Evolutionary conservation across 2,888 invertebrate species (phyloP), one percentile per base, ranked within the genome.

Genomic region (Taenaris catops): DNA sequence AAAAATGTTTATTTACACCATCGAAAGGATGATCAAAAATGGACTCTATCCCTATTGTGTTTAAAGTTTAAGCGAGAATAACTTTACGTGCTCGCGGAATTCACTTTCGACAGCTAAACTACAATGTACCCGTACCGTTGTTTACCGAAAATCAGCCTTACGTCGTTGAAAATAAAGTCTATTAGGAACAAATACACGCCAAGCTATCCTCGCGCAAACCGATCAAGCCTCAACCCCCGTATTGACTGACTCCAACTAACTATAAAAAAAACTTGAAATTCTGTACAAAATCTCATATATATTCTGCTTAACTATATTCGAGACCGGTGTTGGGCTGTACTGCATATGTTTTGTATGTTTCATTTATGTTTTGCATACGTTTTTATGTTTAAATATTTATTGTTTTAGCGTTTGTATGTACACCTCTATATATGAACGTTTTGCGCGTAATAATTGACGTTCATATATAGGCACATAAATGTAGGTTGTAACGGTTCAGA

Each of bases 91-190:
- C 21, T n/a, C n/a, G 44, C 43, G 40, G 38, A 31, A 44, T 47
- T 48, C 45, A n/a, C 50, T 55, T 51, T 42, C 58, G 53, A 59
- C 27, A 45, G 48, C 58, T 63, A 62, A 53, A 60, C 55, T 55
- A 53, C 53, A 53, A 34, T 24, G 35, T 78, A 80, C 80, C 80
- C 81, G 79, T 80, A 79, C 60, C 69, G 63, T 72, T 63, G 62
- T 71, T 70, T 64, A 58, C 56, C 60, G 67, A 71, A 70, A 71
- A 73, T 80, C 81, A 79, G 80, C 81, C 81, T 79, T 78, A 63
- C 56, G 45, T 58, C 56, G 53, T 72, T 66, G 60, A 69, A 73
- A 78, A 73, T 75, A 80, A 75, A 75, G 78, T 80, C 76, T 79
- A 75, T 67, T 78, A 80, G 81, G 80, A 80, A 80, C 81, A 60